Percentiles rank a stretch among this genome's conserved stretches.
Evolutionary conservation across 2,113 vertebrate species (phyloP).

Genomic region (Pelusios castaneus): DNA sequence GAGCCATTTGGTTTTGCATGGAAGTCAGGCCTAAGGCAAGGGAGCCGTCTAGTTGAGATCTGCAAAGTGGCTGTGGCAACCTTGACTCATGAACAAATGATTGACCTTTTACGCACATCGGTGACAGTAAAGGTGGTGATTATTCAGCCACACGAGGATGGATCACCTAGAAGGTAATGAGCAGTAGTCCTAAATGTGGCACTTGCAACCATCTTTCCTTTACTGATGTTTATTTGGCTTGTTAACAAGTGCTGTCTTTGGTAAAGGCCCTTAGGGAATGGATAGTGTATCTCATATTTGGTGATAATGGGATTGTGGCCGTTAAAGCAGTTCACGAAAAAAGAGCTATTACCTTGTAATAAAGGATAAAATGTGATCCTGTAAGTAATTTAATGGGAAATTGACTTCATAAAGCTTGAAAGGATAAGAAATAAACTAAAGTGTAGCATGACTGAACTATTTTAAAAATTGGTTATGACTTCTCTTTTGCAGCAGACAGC

Average conservation of each 20-base stretch:
- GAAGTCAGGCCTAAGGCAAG: conserved; percentile 95
- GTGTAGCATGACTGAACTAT: neutral
- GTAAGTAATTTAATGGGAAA: neutral
- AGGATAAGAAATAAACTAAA: neutral
- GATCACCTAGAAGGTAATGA: conserved; percentile 90
- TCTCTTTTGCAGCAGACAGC: neutral
- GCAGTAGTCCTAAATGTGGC: neutral
- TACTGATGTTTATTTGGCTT: neutral
- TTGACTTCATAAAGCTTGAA: neutral
- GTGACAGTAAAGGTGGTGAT: conserved; percentile 95
- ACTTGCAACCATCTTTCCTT: neutral
- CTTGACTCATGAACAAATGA: conserved; percentile 97
- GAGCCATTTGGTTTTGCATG: conserved; percentile 97
- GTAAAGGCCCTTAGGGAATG: neutral
- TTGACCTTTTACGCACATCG: conserved; percentile 93
- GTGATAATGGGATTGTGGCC: neutral
- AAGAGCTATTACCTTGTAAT: neutral
- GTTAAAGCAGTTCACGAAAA: neutral
- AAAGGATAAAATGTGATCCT: neutral
- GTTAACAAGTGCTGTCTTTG: accelerated
- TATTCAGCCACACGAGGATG: conserved; percentile 94
- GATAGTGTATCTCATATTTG: neutral
- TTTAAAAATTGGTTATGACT: neutral
- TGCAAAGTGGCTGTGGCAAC: conserved; percentile 97
- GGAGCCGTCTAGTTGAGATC: conserved; percentile 96